These are phyloP conservation scores for Cyanocitta stelleri DNA, from an alignment of 2,113 vertebrate species.

Conservation along the genomic window DNA sequence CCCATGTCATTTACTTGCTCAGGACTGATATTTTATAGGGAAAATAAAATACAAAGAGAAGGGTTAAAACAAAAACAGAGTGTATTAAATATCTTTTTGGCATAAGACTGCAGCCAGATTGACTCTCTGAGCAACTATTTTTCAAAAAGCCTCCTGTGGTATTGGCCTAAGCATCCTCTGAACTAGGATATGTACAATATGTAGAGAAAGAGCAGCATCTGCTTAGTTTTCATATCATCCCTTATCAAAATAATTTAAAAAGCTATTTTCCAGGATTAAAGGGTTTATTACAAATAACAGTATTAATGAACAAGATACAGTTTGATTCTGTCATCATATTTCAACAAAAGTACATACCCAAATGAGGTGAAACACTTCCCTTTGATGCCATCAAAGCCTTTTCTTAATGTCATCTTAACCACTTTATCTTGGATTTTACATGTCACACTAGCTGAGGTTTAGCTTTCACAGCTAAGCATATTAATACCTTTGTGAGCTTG, in stretches of 20 bases:
- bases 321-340: not conserved
- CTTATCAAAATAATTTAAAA: not conserved
- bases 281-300: not conserved
- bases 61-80: not conserved
- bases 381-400: slow-evolving; percentile 13
- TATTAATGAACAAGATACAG: not conserved
- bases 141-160: not conserved
- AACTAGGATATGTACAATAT: not conserved
- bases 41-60: not conserved
- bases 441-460: not conserved
- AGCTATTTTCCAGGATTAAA: not conserved
- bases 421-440: not conserved
- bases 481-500: slow-evolving; percentile 6
- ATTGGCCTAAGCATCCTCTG: not conserved
- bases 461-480: slow-evolving; percentile 9
- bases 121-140: not conserved
- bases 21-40: not conserved
- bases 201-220: not conserved
- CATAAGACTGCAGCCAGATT: not conserved
- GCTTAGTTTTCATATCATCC: not conserved
- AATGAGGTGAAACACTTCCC: not conserved
- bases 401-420: slow-evolving; percentile 16
- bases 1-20: not conserved
- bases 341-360: not conserved
- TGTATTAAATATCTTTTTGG: not conserved